Evolutionary conservation across 2,113 vertebrate species (phyloP).

Genomic region (Macrotus californicus): DNA sequence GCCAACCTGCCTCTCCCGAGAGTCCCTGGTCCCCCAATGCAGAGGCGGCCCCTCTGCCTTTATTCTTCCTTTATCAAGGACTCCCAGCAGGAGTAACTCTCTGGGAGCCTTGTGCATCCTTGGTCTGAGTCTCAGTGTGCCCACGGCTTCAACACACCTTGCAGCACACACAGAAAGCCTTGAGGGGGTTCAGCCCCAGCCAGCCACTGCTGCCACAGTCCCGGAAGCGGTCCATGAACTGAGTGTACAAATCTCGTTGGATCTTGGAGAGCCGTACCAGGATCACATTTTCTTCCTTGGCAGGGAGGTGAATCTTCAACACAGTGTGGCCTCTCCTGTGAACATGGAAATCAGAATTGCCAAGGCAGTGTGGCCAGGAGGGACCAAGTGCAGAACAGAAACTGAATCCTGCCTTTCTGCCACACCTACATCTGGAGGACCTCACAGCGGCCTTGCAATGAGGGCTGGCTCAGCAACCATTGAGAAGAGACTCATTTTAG

Average conservation of each 20-base stretch:
- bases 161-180: constrained; percentile 98
- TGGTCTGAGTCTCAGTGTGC: not conserved
- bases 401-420: not conserved
- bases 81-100: not conserved
- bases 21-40: not conserved
- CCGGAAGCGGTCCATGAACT: constrained; percentile 98
- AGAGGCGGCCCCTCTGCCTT: not conserved
- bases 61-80: not conserved
- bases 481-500: not conserved
- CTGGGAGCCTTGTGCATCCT: not conserved
- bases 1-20: not conserved
- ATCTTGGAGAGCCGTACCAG: constrained; percentile 94
- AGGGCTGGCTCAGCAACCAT: not conserved
- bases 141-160: constrained; percentile 83
- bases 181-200: constrained; percentile 97
- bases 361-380: not conserved
- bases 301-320: constrained; percentile 91
- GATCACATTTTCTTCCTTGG: constrained; percentile 96
- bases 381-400: not conserved
- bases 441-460: not conserved
- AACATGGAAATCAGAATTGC: constrained; percentile 42
- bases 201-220: constrained; percentile 97
- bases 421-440: not conserved
- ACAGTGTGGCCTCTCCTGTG: constrained; percentile 95
- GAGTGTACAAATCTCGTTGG: constrained; percentile 93